Base-by-base conservation (phyloP, 1,140 invertebrate genomes). In the Helicorthomorpha holstii region DNA sequence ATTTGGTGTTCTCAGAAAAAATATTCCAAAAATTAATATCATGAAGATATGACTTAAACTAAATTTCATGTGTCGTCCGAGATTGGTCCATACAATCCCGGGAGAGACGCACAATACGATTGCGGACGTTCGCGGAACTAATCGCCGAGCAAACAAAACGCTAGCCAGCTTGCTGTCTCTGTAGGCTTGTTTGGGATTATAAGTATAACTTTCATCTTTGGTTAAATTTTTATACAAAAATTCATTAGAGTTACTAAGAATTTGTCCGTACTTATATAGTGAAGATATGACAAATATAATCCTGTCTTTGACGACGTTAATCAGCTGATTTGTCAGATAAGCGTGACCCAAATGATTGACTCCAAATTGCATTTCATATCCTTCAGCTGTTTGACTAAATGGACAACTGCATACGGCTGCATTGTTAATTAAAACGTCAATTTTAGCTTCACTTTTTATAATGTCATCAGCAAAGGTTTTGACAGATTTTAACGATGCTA, bases 281-380 rank as follows among this genome's bases (percentile, higher is more conserved):
- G 65, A 67, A 12, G 76, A 78, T 2, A 74, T 69, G 7, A 78
- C 71, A 26, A 73, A 63, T 3, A 78, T 69, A 46, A 78, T 65
- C 49, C 71, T 61, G 41, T 67, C 62, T 64, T 74, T 79, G 7
- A 34, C 7, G 16, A 34, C 7, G 7, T 34, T 7, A 27, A 85
- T 58, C 10, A 93, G 68, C 19, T 87, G 69, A 64, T 82, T 77
- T 1, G 85, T 91, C 1, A 93, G 66, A n/a, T 87, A 67, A 63
- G 89, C 91, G 61, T 90, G 87, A 14, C 82, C 82, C 41, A 87
- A 69, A 60, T 87, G 79, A 69, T 86, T 86, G 0, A 82, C 77
- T 14, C 79, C 82, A 65, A 86, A 78, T 64, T 86, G 81, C 44
- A 80, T 77, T 68, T 93, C 88, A 68, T 83, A 85, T 0, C 83